These are phyloP conservation scores for Dorcus parallelipipedus DNA, from an alignment of 2,888 invertebrate genomes.

Conservation along the genomic window DNA sequence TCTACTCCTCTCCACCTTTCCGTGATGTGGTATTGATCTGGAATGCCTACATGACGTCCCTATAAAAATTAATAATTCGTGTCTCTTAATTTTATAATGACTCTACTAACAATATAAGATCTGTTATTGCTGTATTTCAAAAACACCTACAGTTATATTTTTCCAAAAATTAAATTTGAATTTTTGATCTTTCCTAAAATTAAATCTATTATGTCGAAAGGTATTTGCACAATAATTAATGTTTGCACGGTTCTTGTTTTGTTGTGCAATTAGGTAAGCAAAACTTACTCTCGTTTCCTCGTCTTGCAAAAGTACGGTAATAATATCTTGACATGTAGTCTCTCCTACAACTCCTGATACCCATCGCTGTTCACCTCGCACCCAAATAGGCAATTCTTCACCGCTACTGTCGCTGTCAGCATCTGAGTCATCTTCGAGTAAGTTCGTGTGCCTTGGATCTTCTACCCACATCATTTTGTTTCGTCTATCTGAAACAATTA, in stretches of 20 bases:
- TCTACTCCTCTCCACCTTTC: slow-evolving; percentile 78
- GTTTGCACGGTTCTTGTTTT: no score
- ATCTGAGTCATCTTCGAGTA: slow-evolving; percentile 31
- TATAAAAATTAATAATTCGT: slow-evolving; percentile 30
- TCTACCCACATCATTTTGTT: slow-evolving; percentile 41
- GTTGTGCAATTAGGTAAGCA: no score
- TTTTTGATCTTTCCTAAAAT: no score
- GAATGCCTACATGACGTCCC: slow-evolving; percentile 42
- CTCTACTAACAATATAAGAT: no score
- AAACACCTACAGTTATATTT: no score
- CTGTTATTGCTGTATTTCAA: no score
- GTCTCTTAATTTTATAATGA: no score
- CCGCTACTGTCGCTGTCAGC: slow-evolving; percentile 57
- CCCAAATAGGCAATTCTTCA: slow-evolving; percentile 71
- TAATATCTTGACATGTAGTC: slow-evolving; percentile 77
- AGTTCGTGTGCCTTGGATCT: slow-evolving; percentile 28
- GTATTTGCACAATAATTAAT: no score
- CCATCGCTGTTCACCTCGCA: slow-evolving; percentile 75
- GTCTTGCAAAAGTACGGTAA: slow-evolving; percentile 65
- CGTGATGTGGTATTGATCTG: slow-evolving; percentile 64
- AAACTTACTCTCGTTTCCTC: slow-evolving; percentile 46
- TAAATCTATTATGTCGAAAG: no score
- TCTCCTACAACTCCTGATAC: slow-evolving; percentile 72
- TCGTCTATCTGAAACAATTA: slow-evolving; percentile 11
- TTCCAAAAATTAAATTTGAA: no score